Evolutionary conservation across 30 jellyfish, hydroid and myxozoan species (phyloP).

Genomic region (Aurelia coerulea): DNA sequence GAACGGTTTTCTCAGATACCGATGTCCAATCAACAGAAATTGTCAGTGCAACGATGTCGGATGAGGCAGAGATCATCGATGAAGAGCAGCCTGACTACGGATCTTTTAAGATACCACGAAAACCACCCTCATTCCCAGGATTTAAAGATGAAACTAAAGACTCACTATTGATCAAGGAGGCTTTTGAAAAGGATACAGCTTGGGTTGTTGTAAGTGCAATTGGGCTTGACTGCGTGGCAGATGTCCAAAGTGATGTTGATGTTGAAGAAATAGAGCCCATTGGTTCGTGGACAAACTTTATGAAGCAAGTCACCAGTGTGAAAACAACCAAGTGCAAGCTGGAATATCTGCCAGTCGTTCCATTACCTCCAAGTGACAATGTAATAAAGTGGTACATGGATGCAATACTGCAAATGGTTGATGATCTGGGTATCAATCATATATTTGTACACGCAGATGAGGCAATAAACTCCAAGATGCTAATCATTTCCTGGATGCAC

Average conservation of each 20-base stretch:
- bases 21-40: constrained; percentile 30
- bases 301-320: no score
- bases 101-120: constrained; percentile 56
- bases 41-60: constrained; percentile 15
- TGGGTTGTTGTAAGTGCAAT: constrained; percentile 43
- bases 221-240: constrained; percentile 60
- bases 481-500: constrained; percentile 58
- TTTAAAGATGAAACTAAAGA: constrained; percentile 34
- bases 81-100: constrained; percentile 61
- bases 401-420: constrained; percentile 46
- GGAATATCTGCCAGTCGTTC: constrained; percentile 72
- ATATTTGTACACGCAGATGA: constrained; percentile 19
- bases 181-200: constrained; percentile 53
- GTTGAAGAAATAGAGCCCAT: constrained; percentile 36
- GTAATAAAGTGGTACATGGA: constrained; percentile 45
- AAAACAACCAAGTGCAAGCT: constrained; percentile 51
- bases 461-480: constrained; percentile 53
- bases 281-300: constrained; percentile 69
- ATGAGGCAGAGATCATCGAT: constrained; percentile 39
- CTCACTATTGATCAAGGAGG: constrained; percentile 46
- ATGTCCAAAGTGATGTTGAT: constrained; percentile 40
- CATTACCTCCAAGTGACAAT: constrained; percentile 52
- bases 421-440: constrained; percentile 50
- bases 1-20: constrained; percentile 38
- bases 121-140: constrained; percentile 55